These are phyloP conservation scores for Heliconius ethilla DNA, from an alignment of 2,888 invertebrate species.

Conservation along the genomic window DNA sequence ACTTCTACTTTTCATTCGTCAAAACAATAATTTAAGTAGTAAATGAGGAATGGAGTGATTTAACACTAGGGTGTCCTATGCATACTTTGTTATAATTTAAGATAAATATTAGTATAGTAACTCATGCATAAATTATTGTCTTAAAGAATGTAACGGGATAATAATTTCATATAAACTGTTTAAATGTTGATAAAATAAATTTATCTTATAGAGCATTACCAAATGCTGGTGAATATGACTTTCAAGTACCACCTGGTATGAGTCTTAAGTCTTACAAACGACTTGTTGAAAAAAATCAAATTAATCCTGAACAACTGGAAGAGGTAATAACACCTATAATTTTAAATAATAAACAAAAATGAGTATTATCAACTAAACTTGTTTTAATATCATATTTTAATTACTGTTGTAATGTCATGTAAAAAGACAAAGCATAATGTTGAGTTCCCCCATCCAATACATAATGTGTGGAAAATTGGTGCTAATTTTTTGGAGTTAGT, in stretches of 20 bases:
- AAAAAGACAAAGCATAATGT: no score
- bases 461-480: no score
- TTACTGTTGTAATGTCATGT: no score
- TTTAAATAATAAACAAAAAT: not conserved
- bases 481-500: no score
- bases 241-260: constrained; percentile 88
- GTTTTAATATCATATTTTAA: not conserved
- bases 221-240: constrained; percentile 76
- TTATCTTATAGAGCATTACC: constrained; percentile 68
- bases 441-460: no score
- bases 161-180: not conserved
- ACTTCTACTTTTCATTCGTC: no score
- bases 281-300: constrained; percentile 86
- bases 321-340: constrained; percentile 74
- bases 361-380: not conserved
- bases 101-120: no score
- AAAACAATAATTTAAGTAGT: not conserved
- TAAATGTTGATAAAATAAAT: not conserved
- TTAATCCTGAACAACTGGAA: constrained; percentile 91
- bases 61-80: not conserved
- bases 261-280: constrained; percentile 89
- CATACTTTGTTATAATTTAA: not conserved
- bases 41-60: not conserved
- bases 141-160: not conserved
- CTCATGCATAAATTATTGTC: not conserved